Conservation (phyloP, 1,140 invertebrate genomes). For the Eumaeus atala region DNA sequence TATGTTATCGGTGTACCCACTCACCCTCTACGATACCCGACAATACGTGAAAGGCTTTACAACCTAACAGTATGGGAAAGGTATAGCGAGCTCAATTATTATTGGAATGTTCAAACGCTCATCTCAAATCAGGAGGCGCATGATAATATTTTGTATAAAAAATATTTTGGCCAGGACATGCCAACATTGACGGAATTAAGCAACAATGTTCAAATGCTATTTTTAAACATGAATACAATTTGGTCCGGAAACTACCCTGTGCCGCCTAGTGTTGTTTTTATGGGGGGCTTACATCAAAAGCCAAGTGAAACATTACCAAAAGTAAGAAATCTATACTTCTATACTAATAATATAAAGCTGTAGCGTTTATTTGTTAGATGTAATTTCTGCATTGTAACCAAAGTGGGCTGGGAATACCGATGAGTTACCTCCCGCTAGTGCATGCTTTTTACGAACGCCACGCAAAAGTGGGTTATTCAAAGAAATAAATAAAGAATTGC, state of each 20-base stretch:
- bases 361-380: too few species aligned
- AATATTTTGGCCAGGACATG: slow-evolving; percentile 47
- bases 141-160: slow-evolving; percentile 46
- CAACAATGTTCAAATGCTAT: slow-evolving; percentile 30
- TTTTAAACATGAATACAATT: slow-evolving; percentile 75
- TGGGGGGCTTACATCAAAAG: slow-evolving; percentile 66
- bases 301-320: slow-evolving; percentile 45
- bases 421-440: too few species aligned
- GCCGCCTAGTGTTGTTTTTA: slow-evolving; percentile 73
- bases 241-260: slow-evolving; percentile 65
- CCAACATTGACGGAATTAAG: slow-evolving; percentile 50
- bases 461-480: too few species aligned
- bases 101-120: slow-evolving; percentile 5
- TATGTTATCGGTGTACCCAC: slow-evolving; percentile 19
- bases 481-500: too few species aligned
- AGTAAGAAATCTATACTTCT: too few species aligned
- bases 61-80: slow-evolving; percentile 27
- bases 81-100: slow-evolving; percentile 17
- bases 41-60: slow-evolving; percentile 25
- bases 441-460: too few species aligned
- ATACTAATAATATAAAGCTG: too few species aligned
- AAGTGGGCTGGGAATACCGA: too few species aligned
- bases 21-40: slow-evolving; percentile 33
- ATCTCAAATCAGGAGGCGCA: slow-evolving; percentile 10
- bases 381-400: too few species aligned